Conservation (phyloP, 2,797 vertebrate species). For the Malacoraja senta region DNA sequence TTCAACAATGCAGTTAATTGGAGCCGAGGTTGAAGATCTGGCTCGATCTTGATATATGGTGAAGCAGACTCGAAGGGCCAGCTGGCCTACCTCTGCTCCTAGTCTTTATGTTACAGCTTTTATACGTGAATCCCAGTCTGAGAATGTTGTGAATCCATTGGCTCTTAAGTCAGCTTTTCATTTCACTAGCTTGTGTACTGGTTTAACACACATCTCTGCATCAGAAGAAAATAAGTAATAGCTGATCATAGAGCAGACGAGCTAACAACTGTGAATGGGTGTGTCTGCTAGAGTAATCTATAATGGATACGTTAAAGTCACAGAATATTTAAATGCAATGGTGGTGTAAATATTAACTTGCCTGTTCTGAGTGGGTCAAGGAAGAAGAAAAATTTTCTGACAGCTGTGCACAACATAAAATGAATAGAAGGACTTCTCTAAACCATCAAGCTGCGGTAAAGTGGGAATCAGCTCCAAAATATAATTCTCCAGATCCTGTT, state of each 20-base stretch:
- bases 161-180: background rate
- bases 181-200: background rate
- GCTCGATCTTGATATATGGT: too few species aligned
- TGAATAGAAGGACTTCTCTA: constrained; percentile 98
- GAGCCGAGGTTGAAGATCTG: too few species aligned
- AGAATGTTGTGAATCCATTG: background rate
- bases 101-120: background rate
- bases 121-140: background rate
- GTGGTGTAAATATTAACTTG: constrained; percentile 44
- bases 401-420: constrained; percentile 97
- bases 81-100: too few species aligned
- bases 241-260: background rate
- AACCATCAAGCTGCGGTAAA: constrained; percentile 87
- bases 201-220: background rate
- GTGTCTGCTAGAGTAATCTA: background rate
- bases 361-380: constrained; percentile 93
- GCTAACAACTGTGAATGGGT: background rate
- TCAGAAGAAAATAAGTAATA: background rate
- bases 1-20: too few species aligned
- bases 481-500: constrained; percentile 95
- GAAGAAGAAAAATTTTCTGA: constrained; percentile 97
- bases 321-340: background rate
- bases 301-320: background rate
- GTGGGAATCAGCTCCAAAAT: constrained; percentile 95
- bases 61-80: too few species aligned